These are phyloP conservation scores for Sebastes nivosus DNA, from an alignment of 2,797 vertebrate genomes.

Conservation along the genomic window DNA sequence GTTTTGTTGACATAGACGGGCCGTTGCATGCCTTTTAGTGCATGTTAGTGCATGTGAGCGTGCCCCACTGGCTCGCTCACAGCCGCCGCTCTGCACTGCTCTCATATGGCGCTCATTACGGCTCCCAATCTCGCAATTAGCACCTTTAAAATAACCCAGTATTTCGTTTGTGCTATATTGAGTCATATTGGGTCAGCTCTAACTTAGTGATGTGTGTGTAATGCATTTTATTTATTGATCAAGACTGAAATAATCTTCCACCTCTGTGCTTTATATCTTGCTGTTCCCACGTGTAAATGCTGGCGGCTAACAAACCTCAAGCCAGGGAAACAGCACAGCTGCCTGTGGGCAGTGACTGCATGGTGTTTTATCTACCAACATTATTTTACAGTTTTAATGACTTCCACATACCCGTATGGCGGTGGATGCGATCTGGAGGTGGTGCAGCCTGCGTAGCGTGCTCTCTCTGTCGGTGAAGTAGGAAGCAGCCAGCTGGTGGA, in stretches of 20 bases:
- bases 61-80: too few species aligned
- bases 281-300: neutral
- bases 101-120: too few species aligned
- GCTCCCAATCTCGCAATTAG: too few species aligned
- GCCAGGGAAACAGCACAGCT: neutral
- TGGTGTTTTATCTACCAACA: neutral
- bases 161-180: neutral
- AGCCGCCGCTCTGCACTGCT: too few species aligned
- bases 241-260: neutral
- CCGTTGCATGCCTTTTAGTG: accelerated
- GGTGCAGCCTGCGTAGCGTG: constrained; percentile 92
- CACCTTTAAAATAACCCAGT: neutral
- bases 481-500: constrained; percentile 96
- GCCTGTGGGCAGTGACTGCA: constrained; percentile 1
- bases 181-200: neutral
- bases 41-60: too few species aligned
- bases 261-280: neutral
- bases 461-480: constrained; percentile 98
- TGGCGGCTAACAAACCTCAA: neutral
- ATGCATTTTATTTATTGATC: constrained; percentile 6
- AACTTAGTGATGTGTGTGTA: neutral
- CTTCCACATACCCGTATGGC: constrained; percentile 89
- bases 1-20: too few species aligned
- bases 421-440: constrained; percentile 95
- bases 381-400: neutral